Base-by-base conservation (phyloP, 2,113 vertebrate genomes). In the Neogale vison region DNA sequence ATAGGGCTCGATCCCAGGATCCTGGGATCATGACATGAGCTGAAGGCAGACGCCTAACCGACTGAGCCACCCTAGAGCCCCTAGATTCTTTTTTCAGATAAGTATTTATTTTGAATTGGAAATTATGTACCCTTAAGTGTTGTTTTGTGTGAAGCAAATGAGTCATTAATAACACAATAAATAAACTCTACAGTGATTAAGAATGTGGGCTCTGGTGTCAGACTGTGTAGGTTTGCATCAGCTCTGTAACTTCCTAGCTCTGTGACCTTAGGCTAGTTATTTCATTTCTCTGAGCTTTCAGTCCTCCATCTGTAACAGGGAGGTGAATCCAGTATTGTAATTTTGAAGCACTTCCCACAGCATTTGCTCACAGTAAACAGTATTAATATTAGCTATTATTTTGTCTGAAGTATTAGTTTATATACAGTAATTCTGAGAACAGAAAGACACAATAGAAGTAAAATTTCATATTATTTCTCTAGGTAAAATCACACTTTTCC, bases 121-220 rank as follows among this genome's bases (percentile, higher is more conserved):
- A 95, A 71, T 72, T 63, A 34, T 39, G 36, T 45, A 18, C 65
- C 85, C 52, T 59, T 81, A 79, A 92, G 59, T 45, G 39, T n/a
- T 93, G 79, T 72, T 84, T 83, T 79, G 36, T 59, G 26, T 82
- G 88, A 95, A 92, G 67, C 42, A 94, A 82, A 83, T 92, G 83
- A 96, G 63, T 91, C 86, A 93, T 42, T 72, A 83, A n/a, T 23
- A 77, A 79, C 17, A 74, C 13, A 89, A 65, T 82, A 91, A 93
- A 36, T 31, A 85, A 88, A 36, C 45, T 14, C 1, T 15, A 7
- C 14, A 12, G 18, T 47, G 36, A 42, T 81, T 36, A 71, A 82
- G 72, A 94, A 36, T 81, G 79, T 36, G 34, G 45, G 26, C 23
- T 79, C 50, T 72, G 31, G 12, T 0, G 3, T 82, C 50, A 9